Evolutionary conservation across 2,888 invertebrate species (phyloP), one percentile per base, ranked within the genome.

Genomic region (Taphrorychus bicolor): DNA sequence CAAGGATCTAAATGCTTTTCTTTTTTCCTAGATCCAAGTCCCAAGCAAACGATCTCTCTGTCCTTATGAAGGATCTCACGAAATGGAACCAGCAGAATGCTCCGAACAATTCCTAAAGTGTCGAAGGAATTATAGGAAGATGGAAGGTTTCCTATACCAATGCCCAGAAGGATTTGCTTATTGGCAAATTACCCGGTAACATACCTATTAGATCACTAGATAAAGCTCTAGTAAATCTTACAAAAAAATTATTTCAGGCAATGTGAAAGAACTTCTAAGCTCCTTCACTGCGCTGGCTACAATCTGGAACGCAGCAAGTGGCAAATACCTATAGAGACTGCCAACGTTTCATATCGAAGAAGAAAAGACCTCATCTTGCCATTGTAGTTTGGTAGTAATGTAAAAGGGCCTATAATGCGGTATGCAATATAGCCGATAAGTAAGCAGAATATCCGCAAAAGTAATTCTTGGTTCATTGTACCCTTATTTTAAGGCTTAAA

Each of bases 141-240:
- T 70, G 54, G 85, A 88, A 80, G 93, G 91, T 14, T 88, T 87
- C 74, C 83, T 94, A 11, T 89, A 90, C 79, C 90, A 89, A 76
- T 94, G 94, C 81, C 94, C 94, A 0, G 84, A 87, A 74, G 89
- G 89, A 48, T 92, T 88, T 74, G 85, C 89, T 3, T 94, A 89
- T 78, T 93, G 92, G 92, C 86, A 89, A 48, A 87, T 91, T 2
- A 93, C 92, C 74, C 87, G 89, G 80, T 70, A 63, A 51, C 7
- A 19, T 51, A 14, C 14, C 14, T 45, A 2, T 51, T 19, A 5
- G 4, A 11, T 14, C 21, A 9, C 5, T 51, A 19, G 7, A 2
- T 7, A 51, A 32, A 5, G 32, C 5, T 32, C 32, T 5, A 32
- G 32, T 32, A 11, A 32, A 7, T 7, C 5, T n/a, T n/a, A n/a